Percentiles rank a stretch among this genome's conserved stretches.
These are phyloP conservation scores for Salpingus planirostris DNA, from an alignment of 2,888 invertebrate genomes.

Conservation along the genomic window DNA sequence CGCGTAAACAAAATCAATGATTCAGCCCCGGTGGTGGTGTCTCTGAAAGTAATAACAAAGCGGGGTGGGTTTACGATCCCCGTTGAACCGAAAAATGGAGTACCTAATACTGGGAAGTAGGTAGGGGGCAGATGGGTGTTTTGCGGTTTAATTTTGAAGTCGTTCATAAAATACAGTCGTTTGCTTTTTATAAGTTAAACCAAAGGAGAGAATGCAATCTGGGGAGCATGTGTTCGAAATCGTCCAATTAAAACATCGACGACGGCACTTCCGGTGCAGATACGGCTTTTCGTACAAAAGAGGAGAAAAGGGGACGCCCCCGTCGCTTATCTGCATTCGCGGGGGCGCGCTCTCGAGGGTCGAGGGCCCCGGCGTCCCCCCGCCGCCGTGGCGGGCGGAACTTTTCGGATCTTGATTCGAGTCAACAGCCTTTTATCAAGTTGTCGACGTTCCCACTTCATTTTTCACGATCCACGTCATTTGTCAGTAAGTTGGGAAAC, in stretches of 20 bases:
- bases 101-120: too few species aligned
- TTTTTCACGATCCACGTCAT: slow-evolving; percentile 43
- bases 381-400: slow-evolving; percentile 4
- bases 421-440: slow-evolving; percentile 41
- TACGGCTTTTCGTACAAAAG: slow-evolving; percentile 1
- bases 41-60: too few species aligned
- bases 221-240: slow-evolving; percentile 9
- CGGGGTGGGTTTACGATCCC: neutral
- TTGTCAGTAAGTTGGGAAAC: slow-evolving; percentile 42
- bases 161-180: slow-evolving; percentile 7
- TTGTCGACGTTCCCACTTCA: slow-evolving; percentile 41
- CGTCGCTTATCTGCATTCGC: slow-evolving; percentile 6
- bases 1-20: too few species aligned
- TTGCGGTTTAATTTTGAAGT: slow-evolving; percentile 8
- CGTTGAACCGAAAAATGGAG: neutral
- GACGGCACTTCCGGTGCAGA: too few species aligned
- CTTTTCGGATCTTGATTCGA: slow-evolving; percentile 31
- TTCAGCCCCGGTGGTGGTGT: too few species aligned
- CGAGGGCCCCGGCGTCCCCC: slow-evolving; percentile 2
- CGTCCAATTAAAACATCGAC: slow-evolving; percentile 12
- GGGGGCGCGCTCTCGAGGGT: neutral
- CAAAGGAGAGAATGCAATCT: slow-evolving; percentile 7
- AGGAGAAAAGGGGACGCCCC: slow-evolving; percentile 1
- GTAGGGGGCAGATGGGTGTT: neutral
- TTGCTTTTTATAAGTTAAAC: slow-evolving; percentile 9